Percentiles rank a stretch among this genome's conserved stretches.
phyloP scores from a whole-genome alignment of 53 echinoderm and acorn worm genomes.

The Mesocentrotus franciscanus region DNA sequence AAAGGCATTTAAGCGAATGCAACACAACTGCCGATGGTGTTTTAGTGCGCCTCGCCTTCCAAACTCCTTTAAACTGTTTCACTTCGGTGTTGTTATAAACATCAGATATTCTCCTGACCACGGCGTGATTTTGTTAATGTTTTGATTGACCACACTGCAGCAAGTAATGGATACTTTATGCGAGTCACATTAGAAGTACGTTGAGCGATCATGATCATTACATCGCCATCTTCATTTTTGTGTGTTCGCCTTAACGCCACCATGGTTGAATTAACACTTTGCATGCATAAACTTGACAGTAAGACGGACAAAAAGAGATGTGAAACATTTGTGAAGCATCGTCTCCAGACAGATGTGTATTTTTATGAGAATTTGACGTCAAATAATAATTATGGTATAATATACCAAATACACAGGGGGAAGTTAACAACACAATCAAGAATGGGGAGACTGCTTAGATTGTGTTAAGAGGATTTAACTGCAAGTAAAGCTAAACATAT shows the following conservation, averaged over 20 bases:
- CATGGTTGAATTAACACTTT: neutral
- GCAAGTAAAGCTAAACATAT: too few relatives aligned
- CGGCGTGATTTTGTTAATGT: neutral
- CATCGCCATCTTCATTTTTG: neutral
- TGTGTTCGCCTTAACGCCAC: neutral
- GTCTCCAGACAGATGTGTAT: neutral
- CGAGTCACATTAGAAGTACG: neutral
- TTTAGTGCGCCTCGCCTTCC: neutral
- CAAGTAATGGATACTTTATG: neutral
- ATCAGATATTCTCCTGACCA: neutral
- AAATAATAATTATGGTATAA: neutral
- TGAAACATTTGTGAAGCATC: too few relatives aligned
- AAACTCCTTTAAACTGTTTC: neutral
- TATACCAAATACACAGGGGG: neutral
- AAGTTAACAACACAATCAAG: too few relatives aligned
- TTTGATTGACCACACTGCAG: neutral
- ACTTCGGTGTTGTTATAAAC: neutral
- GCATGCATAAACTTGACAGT: neutral
- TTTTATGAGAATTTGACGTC: neutral
- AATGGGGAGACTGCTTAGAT: too few relatives aligned
- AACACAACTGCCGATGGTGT: neutral
- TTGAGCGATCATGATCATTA: constrained; percentile 16
- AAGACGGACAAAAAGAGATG: neutral
- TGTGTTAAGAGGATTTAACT: too few relatives aligned
- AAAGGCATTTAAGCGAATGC: neutral